Base-by-base conservation (phyloP, 2,113 vertebrate species). In the Arothron firmamentum region DNA sequence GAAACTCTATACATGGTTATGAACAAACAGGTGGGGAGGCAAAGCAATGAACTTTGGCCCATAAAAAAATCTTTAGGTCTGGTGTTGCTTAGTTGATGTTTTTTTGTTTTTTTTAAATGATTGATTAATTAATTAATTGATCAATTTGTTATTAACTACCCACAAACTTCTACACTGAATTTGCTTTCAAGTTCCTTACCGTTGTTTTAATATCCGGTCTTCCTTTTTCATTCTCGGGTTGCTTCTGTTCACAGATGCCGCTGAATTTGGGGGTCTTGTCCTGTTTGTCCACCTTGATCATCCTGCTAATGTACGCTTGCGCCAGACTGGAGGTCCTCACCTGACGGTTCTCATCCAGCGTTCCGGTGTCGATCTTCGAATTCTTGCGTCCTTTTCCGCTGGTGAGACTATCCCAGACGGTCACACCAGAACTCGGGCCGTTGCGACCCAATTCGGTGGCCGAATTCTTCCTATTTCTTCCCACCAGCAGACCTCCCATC, bases 261-360 rank as follows among this genome's bases (percentile, higher is more conserved):
- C 81, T 85, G 5, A 80, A 75, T 68, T 92, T 94, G 3, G 87
- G 86, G 0, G 84, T 92, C 70, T 95, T 97, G 76, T 96, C 95
- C 1, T 93, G 92, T 59, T 92, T 90, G 34, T 98, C 95, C 85
- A 98, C 93, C 75, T 96, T 98, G 83, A 98, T 97, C 83, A 98
- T 94, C 62, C 96, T 91, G 90, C 90, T 96, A 80, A 94, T 95
- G 87, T 95, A 97, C n/a, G 92, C 91, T 65, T 93, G 90, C 14
- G 91, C 92, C 81, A 90, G 77, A 83, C 81, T 86, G 25, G 87
- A 81, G 42, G 84, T 90, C 71, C 86, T 86, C 20, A 81, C 75
- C 81, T 82, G 55, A 31, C 81, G 58, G 72, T 88, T 89, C 45
- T 94, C 94, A 59, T 95, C 94, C 0, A 89, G 34, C 0, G 59